These are phyloP conservation scores for Coreoperca whiteheadi DNA, from an alignment of 2,113 vertebrate genomes.

Conservation along the genomic window DNA sequence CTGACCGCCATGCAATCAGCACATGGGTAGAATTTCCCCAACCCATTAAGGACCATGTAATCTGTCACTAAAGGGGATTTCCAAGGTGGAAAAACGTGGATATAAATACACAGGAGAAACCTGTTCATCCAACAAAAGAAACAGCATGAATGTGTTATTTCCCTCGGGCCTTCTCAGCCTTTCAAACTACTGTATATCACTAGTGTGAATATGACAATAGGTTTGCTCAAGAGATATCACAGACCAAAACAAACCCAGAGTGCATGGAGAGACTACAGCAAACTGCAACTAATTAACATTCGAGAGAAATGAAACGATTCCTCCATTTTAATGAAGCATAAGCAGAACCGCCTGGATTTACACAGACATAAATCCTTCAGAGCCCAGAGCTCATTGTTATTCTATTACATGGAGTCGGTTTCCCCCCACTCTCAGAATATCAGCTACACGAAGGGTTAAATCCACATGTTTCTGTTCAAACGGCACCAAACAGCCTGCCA, in stretches of 20 bases:
- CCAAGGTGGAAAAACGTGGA: not conserved
- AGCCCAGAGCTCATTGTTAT: slow-evolving; percentile 49
- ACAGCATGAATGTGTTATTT: not conserved
- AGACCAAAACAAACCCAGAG: not conserved
- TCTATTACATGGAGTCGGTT: slow-evolving; percentile 27
- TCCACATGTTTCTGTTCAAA: slow-evolving; percentile 37
- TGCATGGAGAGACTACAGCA: not conserved
- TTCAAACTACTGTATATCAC: not conserved
- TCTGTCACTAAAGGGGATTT: not conserved
- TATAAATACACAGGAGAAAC: not conserved
- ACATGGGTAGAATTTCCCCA: not conserved
- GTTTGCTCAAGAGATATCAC: slow-evolving; percentile 2
- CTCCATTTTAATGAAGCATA: slow-evolving; percentile 25
- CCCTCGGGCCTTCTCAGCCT: not conserved
- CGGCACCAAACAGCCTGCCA: slow-evolving; percentile 23
- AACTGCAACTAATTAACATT: slow-evolving; percentile 35
- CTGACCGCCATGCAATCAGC: not conserved
- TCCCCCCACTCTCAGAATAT: not conserved
- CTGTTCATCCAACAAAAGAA: not conserved
- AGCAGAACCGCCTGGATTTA: slow-evolving; percentile 26
- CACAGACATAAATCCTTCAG: slow-evolving; percentile 30
- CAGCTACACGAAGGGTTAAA: slow-evolving; percentile 45
- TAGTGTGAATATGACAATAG: not conserved
- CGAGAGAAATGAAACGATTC: slow-evolving; percentile 31
- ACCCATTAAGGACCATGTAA: not conserved